A percentile compares a stretch with the other conserved stretches of the same genome.
Evolutionary conservation across 2,888 invertebrate genomes (phyloP).

Genomic region (Neoaliturus tenellus): DNA sequence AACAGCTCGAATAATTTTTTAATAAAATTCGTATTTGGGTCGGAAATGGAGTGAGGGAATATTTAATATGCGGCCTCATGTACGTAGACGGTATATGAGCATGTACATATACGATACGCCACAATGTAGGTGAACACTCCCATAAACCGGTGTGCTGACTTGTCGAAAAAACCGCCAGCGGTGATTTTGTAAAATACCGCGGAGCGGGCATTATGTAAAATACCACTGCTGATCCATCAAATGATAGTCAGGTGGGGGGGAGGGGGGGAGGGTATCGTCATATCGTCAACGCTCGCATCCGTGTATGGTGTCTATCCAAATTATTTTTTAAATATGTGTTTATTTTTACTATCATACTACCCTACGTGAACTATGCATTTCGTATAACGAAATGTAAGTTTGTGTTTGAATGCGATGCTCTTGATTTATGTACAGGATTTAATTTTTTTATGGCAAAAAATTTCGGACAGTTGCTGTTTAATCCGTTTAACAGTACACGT

Average conservation of each 20-base stretch:
- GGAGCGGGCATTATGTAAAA: neutral
- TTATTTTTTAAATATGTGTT: neutral
- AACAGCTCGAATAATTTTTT: too few relatives aligned
- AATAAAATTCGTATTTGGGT: neutral
- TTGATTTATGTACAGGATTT: too few relatives aligned
- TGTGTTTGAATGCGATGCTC: too few relatives aligned
- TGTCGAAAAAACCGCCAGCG: conserved; percentile 42
- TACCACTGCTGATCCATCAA: conserved; percentile 41
- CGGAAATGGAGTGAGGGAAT: neutral
- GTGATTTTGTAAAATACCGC: conserved; percentile 47
- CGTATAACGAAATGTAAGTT: too few relatives aligned
- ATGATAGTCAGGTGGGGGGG: conserved; percentile 30
- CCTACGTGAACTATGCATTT: too few relatives aligned
- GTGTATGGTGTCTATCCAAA: neutral
- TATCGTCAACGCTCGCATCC: neutral
- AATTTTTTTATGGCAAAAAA: too few relatives aligned
- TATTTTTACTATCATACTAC: neutral
- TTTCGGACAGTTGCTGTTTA: too few relatives aligned
- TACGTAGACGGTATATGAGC: neutral
- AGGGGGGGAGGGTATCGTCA: neutral
- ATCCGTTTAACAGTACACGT: too few relatives aligned
- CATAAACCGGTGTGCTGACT: conserved; percentile 37
- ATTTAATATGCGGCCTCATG: neutral
- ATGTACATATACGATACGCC: neutral
- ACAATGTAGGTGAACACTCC: conserved; percentile 20